Conservation (phyloP, 2,888 invertebrate species). For the Machimus atricapillus region DNA sequence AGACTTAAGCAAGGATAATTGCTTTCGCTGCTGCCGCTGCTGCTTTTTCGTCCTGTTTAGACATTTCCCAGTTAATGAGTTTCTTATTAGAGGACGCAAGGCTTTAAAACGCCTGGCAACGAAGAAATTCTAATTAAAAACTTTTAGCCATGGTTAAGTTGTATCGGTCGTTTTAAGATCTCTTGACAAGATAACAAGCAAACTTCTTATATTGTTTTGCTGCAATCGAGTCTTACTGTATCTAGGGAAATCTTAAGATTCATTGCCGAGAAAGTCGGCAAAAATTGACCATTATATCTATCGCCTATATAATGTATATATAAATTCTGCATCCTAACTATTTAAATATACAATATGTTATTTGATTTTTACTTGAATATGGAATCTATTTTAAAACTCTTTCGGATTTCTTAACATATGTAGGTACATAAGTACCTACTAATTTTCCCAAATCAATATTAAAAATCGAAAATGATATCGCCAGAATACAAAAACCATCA, state of each 20-base stretch:
- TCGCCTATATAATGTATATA: background rate
- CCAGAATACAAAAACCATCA: no score
- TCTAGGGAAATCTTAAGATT: background rate
- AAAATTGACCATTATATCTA: background rate
- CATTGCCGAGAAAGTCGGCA: background rate
- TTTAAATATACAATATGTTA: no score
- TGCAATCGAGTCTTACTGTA: background rate
- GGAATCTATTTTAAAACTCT: no score
- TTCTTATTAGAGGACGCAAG: slow-evolving; percentile 39
- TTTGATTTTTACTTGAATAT: no score
- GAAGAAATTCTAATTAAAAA: slow-evolving; percentile 40
- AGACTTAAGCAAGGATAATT: slow-evolving; percentile 47
- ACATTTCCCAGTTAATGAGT: slow-evolving; percentile 41
- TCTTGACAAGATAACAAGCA: slow-evolving; percentile 8
- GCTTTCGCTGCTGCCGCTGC: slow-evolving; percentile 49
- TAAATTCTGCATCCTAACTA: no score
- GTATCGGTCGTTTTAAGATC: slow-evolving; percentile 20
- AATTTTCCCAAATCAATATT: no score
- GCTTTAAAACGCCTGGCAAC: slow-evolving; percentile 2
- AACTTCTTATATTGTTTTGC: background rate
- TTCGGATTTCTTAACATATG: no score
- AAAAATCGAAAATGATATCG: no score
- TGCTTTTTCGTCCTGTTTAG: slow-evolving; percentile 45
- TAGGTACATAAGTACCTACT: no score
- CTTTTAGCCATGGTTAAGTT: slow-evolving; percentile 13